Conservation (phyloP, 2,113 vertebrate species). For the Xyliphius kryptos region DNA sequence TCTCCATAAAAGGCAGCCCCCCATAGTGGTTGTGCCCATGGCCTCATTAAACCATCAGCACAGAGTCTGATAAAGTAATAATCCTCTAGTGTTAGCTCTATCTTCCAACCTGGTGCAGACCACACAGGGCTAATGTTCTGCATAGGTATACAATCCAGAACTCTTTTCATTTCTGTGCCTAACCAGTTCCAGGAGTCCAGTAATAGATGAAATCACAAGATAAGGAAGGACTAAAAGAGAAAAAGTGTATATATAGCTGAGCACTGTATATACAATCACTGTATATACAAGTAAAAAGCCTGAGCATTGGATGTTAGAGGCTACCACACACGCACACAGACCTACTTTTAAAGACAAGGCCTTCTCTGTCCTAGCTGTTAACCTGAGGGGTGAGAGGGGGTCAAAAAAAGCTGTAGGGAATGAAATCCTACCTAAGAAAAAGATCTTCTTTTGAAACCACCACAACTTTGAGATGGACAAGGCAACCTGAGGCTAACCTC, state of each 20-base stretch:
- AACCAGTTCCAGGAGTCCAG: constrained; percentile 35
- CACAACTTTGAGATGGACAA: constrained; percentile 49
- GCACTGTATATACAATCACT: constrained; percentile 10
- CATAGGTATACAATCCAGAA: constrained; percentile 42
- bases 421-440: constrained; percentile 57
- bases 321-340: constrained; percentile 9
- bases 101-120: constrained; percentile 38
- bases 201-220: constrained; percentile 37
- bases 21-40: no score
- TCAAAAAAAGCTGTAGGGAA: constrained; percentile 37
- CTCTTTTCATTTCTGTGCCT: constrained; percentile 51
- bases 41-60: constrained; percentile 66
- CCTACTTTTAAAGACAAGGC: constrained; percentile 30
- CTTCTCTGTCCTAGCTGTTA: constrained; percentile 37
- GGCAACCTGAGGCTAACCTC: constrained; percentile 43
- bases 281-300: constrained; percentile 17
- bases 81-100: constrained; percentile 26
- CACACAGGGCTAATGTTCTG: constrained; percentile 49
- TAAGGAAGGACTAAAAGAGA: constrained; percentile 20
- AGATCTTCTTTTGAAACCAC: constrained; percentile 47
- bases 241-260: constrained; percentile 10
- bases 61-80: constrained; percentile 43
- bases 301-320: constrained; percentile 1
- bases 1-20: constrained; percentile 48
- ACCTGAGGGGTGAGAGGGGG: constrained; percentile 27